A percentile compares a stretch with the other conserved stretches of the same genome.
Conservation (phyloP, 2,113 vertebrate genomes). For the Ceratotherium simum region DNA sequence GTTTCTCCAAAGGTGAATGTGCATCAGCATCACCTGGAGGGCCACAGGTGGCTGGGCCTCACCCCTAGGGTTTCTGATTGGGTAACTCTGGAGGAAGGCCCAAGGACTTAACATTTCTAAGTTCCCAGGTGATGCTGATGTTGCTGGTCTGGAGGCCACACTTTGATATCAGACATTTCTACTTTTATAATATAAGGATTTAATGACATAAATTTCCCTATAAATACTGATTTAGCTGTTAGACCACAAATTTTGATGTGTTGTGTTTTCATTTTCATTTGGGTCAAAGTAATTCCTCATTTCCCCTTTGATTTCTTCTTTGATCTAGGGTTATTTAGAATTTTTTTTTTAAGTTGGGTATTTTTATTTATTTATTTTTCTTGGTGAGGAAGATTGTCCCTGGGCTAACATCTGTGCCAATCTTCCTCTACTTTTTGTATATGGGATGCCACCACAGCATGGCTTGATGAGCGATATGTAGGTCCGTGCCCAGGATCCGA, state of each 20-base stretch:
- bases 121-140: neutral
- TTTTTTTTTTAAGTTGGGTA: too few species aligned
- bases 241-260: neutral
- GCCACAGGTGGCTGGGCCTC: neutral
- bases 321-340: neutral
- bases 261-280: slow-evolving; percentile 48
- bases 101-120: neutral
- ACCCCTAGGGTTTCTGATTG: neutral
- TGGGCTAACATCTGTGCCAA: too few species aligned
- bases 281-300: neutral
- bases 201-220: neutral
- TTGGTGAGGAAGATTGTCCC: too few species aligned
- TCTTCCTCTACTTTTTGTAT: too few species aligned
- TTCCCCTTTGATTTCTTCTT: slow-evolving; percentile 45
- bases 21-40: neutral
- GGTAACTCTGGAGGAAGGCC: neutral
- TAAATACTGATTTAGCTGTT: neutral
- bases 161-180: slow-evolving; percentile 44
- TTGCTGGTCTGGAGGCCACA: neutral
- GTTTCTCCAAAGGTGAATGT: neutral
- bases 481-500: too few species aligned
- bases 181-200: neutral
- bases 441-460: too few species aligned
- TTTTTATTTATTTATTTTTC: too few species aligned
- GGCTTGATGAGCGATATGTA: too few species aligned